phyloP scores from a whole-genome alignment of 2,113 vertebrate species.

The Ascaphus truei region DNA sequence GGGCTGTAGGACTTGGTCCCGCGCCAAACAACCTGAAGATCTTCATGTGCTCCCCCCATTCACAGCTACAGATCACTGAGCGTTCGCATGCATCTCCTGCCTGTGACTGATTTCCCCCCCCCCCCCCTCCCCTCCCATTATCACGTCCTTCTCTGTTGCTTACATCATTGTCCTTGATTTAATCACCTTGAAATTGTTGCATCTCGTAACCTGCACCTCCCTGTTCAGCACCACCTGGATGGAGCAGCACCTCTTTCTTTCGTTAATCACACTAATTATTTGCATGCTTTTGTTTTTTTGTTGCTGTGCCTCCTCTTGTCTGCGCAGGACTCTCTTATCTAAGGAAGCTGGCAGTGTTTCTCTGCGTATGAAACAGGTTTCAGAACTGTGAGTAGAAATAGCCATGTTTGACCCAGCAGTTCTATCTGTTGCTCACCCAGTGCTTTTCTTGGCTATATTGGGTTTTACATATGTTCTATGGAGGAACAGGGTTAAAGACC shows the following conservation, averaged over 20 bases:
- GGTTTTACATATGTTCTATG: too few relatives aligned
- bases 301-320: slow-evolving; percentile 71
- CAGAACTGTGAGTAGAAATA: slow-evolving; percentile 98
- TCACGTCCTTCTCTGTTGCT: too few relatives aligned
- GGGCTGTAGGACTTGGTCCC: too few relatives aligned
- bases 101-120: too few relatives aligned
- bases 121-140: too few relatives aligned
- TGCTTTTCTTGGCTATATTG: not conserved
- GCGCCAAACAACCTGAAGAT: too few relatives aligned
- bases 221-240: slow-evolving; percentile 38
- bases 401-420: slow-evolving; percentile 30
- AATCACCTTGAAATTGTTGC: not conserved
- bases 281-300: slow-evolving; percentile 60
- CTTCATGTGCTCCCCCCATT: too few relatives aligned
- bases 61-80: too few relatives aligned
- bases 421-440: not conserved
- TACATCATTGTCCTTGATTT: too few relatives aligned
- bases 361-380: slow-evolving; percentile 99
- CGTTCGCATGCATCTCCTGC: too few relatives aligned
- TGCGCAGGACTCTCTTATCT: slow-evolving; percentile 85
- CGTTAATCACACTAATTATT: slow-evolving; percentile 70
- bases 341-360: slow-evolving; percentile 98
- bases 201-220: slow-evolving; percentile 33
- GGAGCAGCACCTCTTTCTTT: slow-evolving; percentile 51
- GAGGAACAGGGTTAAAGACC: too few relatives aligned